A percentile compares a stretch with the other conserved stretches of the same genome.
phyloP scores from a whole-genome alignment of 2,888 invertebrate species.

The Ormia ochracea region DNA sequence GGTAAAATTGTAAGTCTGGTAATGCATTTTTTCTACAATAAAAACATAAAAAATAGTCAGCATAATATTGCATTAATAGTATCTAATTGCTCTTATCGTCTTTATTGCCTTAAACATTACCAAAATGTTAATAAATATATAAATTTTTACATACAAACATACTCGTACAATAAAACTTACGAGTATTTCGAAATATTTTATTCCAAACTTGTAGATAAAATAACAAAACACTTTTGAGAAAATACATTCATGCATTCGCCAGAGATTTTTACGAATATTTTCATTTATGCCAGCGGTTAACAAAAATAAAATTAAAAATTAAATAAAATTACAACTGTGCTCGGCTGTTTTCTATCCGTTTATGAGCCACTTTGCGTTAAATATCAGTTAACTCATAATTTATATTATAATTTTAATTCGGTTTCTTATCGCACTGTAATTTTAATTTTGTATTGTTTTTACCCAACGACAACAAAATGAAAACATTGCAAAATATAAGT shows the following conservation, averaged over 20 bases:
- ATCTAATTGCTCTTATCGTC: not conserved
- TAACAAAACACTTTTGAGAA: constrained; percentile 29
- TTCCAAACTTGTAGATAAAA: not conserved
- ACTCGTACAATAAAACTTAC: constrained; percentile 8
- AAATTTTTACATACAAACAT: no score
- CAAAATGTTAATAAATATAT: no score
- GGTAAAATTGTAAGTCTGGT: no score
- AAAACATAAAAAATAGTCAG: no score
- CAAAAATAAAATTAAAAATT: not conserved
- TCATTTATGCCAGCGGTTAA: not conserved
- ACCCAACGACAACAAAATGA: not conserved
- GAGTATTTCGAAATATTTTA: constrained; percentile 14
- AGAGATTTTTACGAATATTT: constrained; percentile 25
- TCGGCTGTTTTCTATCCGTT: not conserved
- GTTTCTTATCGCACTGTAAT: not conserved
- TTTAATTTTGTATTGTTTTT: constrained; percentile 7
- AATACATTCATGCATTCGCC: constrained; percentile 30
- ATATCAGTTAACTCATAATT: constrained; percentile 36
- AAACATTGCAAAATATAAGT: constrained; percentile 33
- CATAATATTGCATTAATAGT: no score
- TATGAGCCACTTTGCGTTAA: constrained; percentile 21
- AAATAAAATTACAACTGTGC: constrained; percentile 21
- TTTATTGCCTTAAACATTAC: not conserved
- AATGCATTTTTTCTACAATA: no score
- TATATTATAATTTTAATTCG: not conserved